Conservation (phyloP, 2,888 invertebrate species). For the Drosophila parthenogenetica region DNA sequence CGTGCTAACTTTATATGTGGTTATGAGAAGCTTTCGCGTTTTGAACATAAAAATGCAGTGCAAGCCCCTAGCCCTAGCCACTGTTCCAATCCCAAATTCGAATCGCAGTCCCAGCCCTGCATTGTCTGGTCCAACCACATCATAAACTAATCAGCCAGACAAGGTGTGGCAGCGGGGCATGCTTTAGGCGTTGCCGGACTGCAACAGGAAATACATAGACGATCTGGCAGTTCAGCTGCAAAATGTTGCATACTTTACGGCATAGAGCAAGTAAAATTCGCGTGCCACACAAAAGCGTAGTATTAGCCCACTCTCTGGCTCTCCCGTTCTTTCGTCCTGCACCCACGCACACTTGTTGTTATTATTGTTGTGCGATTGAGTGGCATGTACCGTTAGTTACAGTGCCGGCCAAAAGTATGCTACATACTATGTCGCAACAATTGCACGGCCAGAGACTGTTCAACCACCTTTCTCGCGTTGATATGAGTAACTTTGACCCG, state of each 20-base stretch:
- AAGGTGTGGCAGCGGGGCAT: slow-evolving; percentile 48
- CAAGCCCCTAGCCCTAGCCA: neutral
- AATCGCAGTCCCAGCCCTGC: neutral
- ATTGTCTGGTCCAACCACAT: slow-evolving; percentile 54
- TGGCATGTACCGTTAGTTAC: slow-evolving; percentile 76
- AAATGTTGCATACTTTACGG: slow-evolving; percentile 76
- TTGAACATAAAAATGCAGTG: slow-evolving; percentile 31
- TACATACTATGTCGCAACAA: slow-evolving; percentile 47
- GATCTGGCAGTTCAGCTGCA: slow-evolving; percentile 47
- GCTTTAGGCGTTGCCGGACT: slow-evolving; percentile 47
- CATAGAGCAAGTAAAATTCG: slow-evolving; percentile 72
- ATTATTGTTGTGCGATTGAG: slow-evolving; percentile 68
- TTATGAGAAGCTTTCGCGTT: slow-evolving; percentile 3
- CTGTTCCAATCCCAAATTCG: neutral
- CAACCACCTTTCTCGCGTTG: slow-evolving; percentile 34
- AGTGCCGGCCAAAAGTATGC: slow-evolving; percentile 53
- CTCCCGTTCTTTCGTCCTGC: neutral
- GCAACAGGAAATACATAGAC: slow-evolving; percentile 10
- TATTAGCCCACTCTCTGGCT: no score
- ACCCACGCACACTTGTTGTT: slow-evolving; percentile 14
- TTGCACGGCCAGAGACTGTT: slow-evolving; percentile 48
- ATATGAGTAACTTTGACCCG: slow-evolving; percentile 73
- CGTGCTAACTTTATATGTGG: slow-evolving; percentile 40
- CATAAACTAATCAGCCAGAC: slow-evolving; percentile 71
- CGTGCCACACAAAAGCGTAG: slow-evolving; percentile 54